These are phyloP conservation scores for Chelon labrosus DNA, from an alignment of 2,797 vertebrate genomes.

Conservation along the genomic window DNA sequence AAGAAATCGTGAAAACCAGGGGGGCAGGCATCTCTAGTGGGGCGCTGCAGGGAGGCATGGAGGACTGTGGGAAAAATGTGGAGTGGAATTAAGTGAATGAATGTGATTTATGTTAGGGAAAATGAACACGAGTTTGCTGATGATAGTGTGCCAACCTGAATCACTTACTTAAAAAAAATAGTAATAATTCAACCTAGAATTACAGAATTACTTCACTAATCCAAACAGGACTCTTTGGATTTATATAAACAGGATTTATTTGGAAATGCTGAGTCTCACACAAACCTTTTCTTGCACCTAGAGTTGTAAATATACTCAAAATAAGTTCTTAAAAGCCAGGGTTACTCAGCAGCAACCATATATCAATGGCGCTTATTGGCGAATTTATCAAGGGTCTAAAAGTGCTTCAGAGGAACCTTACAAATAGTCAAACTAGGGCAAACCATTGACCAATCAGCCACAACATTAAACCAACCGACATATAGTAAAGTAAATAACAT, in stretches of 20 bases:
- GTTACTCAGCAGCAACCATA: not conserved
- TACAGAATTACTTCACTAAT: constrained; percentile 9
- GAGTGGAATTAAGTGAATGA: too few relatives aligned
- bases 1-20: not conserved
- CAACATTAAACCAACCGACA: too few relatives aligned
- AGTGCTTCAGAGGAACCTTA: not conserved
- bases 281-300: not conserved
- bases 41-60: too few relatives aligned
- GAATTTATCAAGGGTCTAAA: not conserved
- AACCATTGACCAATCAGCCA: too few relatives aligned
- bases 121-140: too few relatives aligned
- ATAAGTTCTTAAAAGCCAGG: not conserved
- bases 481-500: too few relatives aligned
- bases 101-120: not conserved
- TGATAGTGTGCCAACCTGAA: too few relatives aligned
- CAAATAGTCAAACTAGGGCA: not conserved
- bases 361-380: not conserved
- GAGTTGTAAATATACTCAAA: not conserved
- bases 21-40: too few relatives aligned
- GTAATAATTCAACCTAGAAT: too few relatives aligned
- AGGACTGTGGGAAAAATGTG: too few relatives aligned
- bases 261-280: not conserved
- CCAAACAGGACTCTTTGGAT: not conserved
- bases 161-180: too few relatives aligned
- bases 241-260: not conserved